Evolutionary conservation across 2,888 invertebrate genomes (phyloP).

Genomic region (Chrysomela aeneicollis): DNA sequence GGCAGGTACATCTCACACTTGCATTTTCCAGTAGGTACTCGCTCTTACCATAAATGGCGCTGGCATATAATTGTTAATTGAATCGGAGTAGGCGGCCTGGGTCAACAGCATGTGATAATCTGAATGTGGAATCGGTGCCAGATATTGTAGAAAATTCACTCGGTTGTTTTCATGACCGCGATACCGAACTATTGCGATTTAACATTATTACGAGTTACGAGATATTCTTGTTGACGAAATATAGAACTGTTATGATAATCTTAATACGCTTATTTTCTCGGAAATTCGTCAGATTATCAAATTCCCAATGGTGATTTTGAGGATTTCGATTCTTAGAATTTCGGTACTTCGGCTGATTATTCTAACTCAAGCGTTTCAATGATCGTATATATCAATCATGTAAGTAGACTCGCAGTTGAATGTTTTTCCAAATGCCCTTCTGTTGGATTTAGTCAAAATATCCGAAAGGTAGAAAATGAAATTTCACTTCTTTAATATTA

Average conservation of each 20-base stretch:
- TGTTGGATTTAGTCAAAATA: too few relatives aligned
- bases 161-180: conserved; percentile 32
- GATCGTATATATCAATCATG: too few relatives aligned
- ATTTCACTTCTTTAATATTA: too few relatives aligned
- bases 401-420: too few relatives aligned
- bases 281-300: not conserved
- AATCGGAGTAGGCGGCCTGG: conserved; percentile 19
- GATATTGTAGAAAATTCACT: conserved; percentile 7
- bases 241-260: not conserved
- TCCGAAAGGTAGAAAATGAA: too few relatives aligned
- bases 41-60: too few relatives aligned
- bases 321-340: too few relatives aligned
- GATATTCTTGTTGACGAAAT: not conserved
- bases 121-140: conserved; percentile 28
- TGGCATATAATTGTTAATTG: conserved; percentile 1
- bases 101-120: conserved; percentile 25
- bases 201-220: not conserved
- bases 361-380: too few relatives aligned
- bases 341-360: too few relatives aligned
- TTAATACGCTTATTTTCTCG: not conserved
- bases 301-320: too few relatives aligned
- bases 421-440: too few relatives aligned
- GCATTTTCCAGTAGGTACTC: conserved; percentile 23
- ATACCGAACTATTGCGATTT: conserved; percentile 9
- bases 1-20: conserved; percentile 31